Percentiles rank a stretch among this genome's conserved stretches.
These are phyloP conservation scores for Drosophila tanythrix DNA, from an alignment of 2,888 invertebrate genomes.

Conservation along the genomic window DNA sequence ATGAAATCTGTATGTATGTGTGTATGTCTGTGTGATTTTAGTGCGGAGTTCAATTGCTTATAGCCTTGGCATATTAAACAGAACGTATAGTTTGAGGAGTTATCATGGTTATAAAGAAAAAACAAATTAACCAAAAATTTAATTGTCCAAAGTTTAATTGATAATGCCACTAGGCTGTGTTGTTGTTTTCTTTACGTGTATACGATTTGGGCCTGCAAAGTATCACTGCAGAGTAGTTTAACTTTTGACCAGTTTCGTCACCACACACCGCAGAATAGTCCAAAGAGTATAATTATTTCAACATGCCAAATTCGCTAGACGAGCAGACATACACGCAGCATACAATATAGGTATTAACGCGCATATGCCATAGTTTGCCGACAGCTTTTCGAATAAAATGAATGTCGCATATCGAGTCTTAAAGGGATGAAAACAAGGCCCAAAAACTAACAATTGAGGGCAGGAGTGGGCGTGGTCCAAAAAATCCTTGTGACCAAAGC, in stretches of 20 bases:
- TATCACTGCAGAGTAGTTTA: background rate
- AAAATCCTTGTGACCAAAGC: too few species aligned
- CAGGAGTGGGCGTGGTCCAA: too few species aligned
- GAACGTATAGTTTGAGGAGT: background rate
- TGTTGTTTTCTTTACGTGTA: background rate
- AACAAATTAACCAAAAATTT: background rate
- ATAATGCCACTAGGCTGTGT: background rate
- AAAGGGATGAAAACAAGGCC: too few species aligned
- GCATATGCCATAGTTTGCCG: background rate
- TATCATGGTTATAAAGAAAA: background rate
- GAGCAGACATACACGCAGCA: background rate
- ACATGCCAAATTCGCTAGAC: background rate
- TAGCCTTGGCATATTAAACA: constrained; percentile 60
- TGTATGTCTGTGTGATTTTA: constrained; percentile 7
- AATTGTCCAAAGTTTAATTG: background rate
- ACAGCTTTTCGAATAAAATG: background rate
- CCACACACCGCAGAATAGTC: background rate
- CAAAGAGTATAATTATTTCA: background rate
- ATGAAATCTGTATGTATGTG: constrained; percentile 12
- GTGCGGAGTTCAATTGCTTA: constrained; percentile 51
- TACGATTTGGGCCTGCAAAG: too few species aligned
- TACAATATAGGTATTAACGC: background rate
- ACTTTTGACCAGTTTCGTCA: background rate
- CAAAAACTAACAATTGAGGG: background rate
- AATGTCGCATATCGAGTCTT: background rate